Evolutionary conservation across 2,797 vertebrate genomes (phyloP).

Genomic region (Trachops cirrhosus): DNA sequence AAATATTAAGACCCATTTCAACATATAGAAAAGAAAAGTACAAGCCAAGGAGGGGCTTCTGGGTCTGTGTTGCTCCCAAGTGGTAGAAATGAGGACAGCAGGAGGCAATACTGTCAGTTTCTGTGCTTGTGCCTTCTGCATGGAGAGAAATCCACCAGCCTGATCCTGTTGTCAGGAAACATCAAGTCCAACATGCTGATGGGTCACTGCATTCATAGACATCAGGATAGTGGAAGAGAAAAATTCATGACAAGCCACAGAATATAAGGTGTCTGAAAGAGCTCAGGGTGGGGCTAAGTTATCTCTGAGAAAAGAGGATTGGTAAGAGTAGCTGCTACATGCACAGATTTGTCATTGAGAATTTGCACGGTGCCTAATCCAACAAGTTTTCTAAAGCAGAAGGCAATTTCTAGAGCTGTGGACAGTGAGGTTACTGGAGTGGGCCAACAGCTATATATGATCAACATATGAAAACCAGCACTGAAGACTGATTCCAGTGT

Average conservation of each 20-base stretch:
- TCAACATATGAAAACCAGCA: not conserved
- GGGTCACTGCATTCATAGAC: not conserved
- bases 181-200: slow-evolving; percentile 24
- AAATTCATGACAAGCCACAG: not conserved
- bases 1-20: not conserved
- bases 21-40: not conserved
- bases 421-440: not conserved
- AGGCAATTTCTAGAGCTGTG: not conserved
- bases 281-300: not conserved
- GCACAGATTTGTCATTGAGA: not conserved
- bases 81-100: not conserved
- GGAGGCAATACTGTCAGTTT: not conserved
- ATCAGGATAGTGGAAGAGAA: not conserved
- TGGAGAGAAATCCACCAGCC: not conserved
- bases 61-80: not conserved
- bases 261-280: not conserved
- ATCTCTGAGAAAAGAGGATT: not conserved
- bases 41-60: not conserved
- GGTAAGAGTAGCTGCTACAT: not conserved
- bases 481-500: not conserved
- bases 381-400: slow-evolving; percentile 24
- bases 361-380: not conserved
- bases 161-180: not conserved
- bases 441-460: not conserved
- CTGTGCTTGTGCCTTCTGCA: not conserved